phyloP scores from a whole-genome alignment of 2,797 vertebrate genomes.

The Cossypha dichroa region DNA sequence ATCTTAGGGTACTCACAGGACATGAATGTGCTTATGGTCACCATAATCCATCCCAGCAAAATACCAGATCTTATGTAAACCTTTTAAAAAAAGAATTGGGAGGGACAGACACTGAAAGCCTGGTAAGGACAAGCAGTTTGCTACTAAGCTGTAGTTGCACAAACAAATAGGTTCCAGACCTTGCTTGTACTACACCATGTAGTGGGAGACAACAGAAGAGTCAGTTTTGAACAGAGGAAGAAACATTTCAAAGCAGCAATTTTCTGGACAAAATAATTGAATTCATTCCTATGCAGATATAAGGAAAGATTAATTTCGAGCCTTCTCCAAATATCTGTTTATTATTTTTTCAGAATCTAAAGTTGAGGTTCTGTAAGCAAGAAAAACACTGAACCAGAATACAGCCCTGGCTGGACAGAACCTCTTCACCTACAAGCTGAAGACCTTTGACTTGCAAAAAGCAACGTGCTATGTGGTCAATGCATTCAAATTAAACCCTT shows the following conservation, averaged over 20 bases:
- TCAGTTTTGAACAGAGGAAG: background rate
- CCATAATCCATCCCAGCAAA: background rate
- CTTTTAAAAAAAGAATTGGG: background rate
- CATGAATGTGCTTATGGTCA: background rate
- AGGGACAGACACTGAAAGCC: background rate
- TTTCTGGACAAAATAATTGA: background rate
- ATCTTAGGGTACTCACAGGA: background rate
- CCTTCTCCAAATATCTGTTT: background rate
- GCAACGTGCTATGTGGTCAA: fast-evolving
- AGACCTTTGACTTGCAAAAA: background rate
- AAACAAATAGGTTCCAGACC: background rate
- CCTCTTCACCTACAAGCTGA: background rate
- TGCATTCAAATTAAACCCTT: background rate
- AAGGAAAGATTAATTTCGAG: background rate
- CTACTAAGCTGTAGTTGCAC: background rate
- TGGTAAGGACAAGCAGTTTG: background rate
- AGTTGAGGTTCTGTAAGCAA: background rate
- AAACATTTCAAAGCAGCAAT: background rate
- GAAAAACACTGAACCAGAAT: background rate
- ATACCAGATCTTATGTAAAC: background rate
- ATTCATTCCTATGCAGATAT: background rate
- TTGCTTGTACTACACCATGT: background rate
- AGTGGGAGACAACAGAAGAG: background rate
- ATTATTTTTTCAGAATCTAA: background rate
- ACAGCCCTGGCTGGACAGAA: background rate